Evolutionary conservation across 2,113 vertebrate species (phyloP), one percentile per base, ranked within the genome.

Genomic region (Aphelocoma coerulescens): DNA sequence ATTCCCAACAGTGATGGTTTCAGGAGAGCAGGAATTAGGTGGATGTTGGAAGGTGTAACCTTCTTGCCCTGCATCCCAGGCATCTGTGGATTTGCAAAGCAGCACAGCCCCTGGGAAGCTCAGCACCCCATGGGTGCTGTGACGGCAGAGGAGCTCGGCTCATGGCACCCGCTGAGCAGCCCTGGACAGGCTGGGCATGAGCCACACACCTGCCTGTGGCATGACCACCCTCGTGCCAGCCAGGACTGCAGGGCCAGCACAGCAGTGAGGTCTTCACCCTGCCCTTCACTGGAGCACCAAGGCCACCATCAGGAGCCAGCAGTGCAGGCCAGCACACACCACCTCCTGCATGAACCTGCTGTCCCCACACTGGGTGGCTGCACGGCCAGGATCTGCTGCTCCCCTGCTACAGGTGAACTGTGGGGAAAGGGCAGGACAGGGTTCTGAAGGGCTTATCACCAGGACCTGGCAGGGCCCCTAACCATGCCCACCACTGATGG

Each of bases 101-200:
- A 51, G 41, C 3, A 1, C 39, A 83, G 39, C n/a, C 26, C 71
- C 71, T 35, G 41, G 35, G 33, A 16, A 43, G 37, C 30, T 52
- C 67, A 75, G 88, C 35, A 32, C 20, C 21, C 19, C 0, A 0
- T 5, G 12, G 9, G 27, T 23, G 17, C 61, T 69, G 48, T 0
- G 0, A 44, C 7, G 14, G 24, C 3, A 2, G 33, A 83, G 22
- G 28, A 46, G 13, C 48, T n/a, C 27, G 0, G 0, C 39, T 59
- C 32, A 4, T 6, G 13, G 61, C 49, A 35, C 23, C 30, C 0
- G 0, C 27, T 7, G 12, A 35, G 62, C 5, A 2, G 37, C 48
- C 51, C 76, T 59, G 66, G 51, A 32, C 48, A 26, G 69, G 44
- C n/a, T 65, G 61, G 65, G 55, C 28, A 22, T 0, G 0, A 73